Conservation (phyloP, 2,797 vertebrate species). For the Nyctalus aviator region DNA sequence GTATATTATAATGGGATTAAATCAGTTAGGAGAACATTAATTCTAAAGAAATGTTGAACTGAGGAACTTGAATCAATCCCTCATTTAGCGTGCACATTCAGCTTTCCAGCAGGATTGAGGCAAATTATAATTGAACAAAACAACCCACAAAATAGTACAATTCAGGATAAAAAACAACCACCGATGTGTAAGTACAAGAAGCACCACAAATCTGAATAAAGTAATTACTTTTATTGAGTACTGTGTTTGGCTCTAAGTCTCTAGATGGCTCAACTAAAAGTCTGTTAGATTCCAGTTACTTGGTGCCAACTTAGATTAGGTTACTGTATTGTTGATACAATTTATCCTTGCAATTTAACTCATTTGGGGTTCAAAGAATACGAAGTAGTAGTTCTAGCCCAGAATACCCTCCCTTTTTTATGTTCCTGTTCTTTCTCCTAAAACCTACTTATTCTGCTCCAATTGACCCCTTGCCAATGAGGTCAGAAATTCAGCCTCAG, state of each 20-base stretch:
- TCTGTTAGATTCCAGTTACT: slow-evolving; percentile 50
- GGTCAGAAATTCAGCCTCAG: not conserved
- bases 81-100: not conserved
- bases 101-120: slow-evolving; percentile 51
- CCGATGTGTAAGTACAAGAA: not conserved
- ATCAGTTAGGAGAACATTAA: slow-evolving; percentile 70
- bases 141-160: slow-evolving; percentile 32
- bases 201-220: slow-evolving; percentile 45
- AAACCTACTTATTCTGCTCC: not conserved
- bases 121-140: slow-evolving; percentile 68
- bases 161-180: slow-evolving; percentile 47
- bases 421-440: not conserved
- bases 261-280: slow-evolving; percentile 33
- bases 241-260: slow-evolving; percentile 44
- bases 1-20: slow-evolving; percentile 48
- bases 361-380: slow-evolving; percentile 2
- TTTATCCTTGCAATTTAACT: slow-evolving; percentile 48
- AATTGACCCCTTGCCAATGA: not conserved
- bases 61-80: slow-evolving; percentile 42
- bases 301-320: slow-evolving; percentile 8
- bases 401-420: not conserved
- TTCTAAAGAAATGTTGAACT: slow-evolving; percentile 59
- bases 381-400: not conserved
- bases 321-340: not conserved
- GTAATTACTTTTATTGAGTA: slow-evolving; percentile 66